phyloP scores from a whole-genome alignment of 2,797 vertebrate species.

The Menidia menidia region DNA sequence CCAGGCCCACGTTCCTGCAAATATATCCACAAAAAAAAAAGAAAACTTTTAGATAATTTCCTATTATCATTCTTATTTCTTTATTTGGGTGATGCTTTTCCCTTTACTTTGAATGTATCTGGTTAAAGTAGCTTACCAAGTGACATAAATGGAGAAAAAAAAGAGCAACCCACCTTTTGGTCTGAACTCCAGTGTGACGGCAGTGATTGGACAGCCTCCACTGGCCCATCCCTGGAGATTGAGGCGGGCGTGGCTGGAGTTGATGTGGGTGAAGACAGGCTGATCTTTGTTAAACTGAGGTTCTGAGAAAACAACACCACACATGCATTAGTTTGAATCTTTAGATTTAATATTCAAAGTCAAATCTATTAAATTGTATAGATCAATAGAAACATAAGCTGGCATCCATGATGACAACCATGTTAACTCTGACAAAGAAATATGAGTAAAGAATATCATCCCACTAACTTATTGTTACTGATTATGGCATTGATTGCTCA shows the following conservation, averaged over 20 bases:
- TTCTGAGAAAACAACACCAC: slow-evolving; percentile 72
- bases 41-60: too few relatives aligned
- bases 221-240: slow-evolving; percentile 98
- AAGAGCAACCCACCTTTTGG: slow-evolving; percentile 83
- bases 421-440: too few relatives aligned
- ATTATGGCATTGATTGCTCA: too few relatives aligned
- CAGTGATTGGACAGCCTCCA: slow-evolving; percentile 94
- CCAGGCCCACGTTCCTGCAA: slow-evolving; percentile 91
- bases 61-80: too few relatives aligned
- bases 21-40: background rate
- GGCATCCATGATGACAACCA: background rate
- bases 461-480: too few relatives aligned
- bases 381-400: background rate
- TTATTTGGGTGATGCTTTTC: background rate
- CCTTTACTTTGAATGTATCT: background rate
- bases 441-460: too few relatives aligned
- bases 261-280: slow-evolving; percentile 97
- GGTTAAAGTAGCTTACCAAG: background rate
- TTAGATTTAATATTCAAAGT: too few relatives aligned
- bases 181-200: slow-evolving; percentile 92
- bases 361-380: background rate
- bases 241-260: slow-evolving; percentile 94
- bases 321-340: background rate
- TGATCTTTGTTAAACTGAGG: slow-evolving; percentile 98
- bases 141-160: background rate